Percentiles rank a stretch among this genome's conserved stretches.
Evolutionary conservation across 2,113 vertebrate species (phyloP).

Genomic region (Cavia porcellus): DNA sequence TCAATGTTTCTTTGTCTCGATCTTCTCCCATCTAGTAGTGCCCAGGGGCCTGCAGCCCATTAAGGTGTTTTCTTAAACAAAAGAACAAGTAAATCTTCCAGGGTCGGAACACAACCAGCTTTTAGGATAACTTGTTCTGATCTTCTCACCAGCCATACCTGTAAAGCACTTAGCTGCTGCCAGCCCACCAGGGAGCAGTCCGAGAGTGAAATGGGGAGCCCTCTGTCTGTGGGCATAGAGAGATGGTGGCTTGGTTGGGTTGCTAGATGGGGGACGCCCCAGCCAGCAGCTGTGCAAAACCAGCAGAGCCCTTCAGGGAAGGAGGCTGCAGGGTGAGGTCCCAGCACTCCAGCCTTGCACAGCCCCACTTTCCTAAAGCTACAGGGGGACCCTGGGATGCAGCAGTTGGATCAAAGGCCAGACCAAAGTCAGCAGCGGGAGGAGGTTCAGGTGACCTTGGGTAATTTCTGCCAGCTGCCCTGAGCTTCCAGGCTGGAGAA

Average conservation of each 20-base stretch:
- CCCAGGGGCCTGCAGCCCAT: slow-evolving; percentile 51
- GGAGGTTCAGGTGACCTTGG: background rate
- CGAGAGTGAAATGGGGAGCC: background rate
- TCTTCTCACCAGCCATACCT: background rate
- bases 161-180: background rate
- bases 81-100: slow-evolving; percentile 41
- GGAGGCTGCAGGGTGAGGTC: background rate
- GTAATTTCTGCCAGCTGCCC: background rate
- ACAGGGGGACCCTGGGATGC: no score
- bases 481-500: no score
- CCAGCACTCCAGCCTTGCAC: background rate
- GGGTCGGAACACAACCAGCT: background rate
- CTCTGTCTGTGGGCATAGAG: background rate
- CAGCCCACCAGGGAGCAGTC: background rate
- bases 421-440: background rate
- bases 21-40: background rate
- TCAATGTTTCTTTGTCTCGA: background rate
- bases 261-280: no score
- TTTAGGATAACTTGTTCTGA: background rate
- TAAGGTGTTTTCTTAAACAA: slow-evolving; percentile 71
- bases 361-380: background rate
- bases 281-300: background rate
- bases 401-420: background rate
- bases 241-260: accelerated
- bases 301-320: background rate